Base-by-base conservation (phyloP, 1,140 invertebrate genomes). In the Octopus sinensis region DNA sequence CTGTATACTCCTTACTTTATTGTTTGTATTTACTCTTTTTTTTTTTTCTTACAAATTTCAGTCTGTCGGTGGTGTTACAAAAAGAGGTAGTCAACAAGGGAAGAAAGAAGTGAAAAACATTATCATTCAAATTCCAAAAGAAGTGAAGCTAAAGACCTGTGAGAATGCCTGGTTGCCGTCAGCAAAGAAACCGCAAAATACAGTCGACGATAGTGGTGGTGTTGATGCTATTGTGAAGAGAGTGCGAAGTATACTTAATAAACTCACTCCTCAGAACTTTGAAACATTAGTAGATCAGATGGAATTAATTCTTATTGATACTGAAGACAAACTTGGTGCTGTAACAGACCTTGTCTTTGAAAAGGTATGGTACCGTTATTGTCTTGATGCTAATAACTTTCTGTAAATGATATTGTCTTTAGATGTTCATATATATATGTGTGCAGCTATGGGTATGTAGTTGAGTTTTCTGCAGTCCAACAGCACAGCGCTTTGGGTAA, bases 181-280 rank as follows among this genome's bases (percentile, higher is more conserved):
- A 1, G 79, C 79, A 30, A 82, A 84, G 80, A 71, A 43, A 30
- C 79, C 81, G 17, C 68, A 73, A 17, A 73, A 4, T 17, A 4
- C 4, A 23, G 68, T n/a, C 5, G 68, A 73, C 4, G 68, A 73
- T 13, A 23, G 30, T 23, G 30, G 30, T 43, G 17, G 30, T 43
- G 17, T 73, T 73, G 68, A 7, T 23, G 17, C 5, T 9, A 6
- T 98, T 79, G 94, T 95, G 84, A 96, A 95, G 87, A 94, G 86
- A 85, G 95, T 98, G 79, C 93, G 96, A 82, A 95, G 96, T 88
- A 95, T 98, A 77, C 90, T 99, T 5, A 98, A 99, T 90, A 98
- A 98, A 90, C 91, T 99, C 53, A 98, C 97, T 0, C 97, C 97
- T 1, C 95, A 98, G 88, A 97, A 97, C 88, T 97, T 97, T 87